These are phyloP conservation scores for Drosophila prolongata DNA, from an alignment of 2,888 invertebrate species.

Conservation along the genomic window DNA sequence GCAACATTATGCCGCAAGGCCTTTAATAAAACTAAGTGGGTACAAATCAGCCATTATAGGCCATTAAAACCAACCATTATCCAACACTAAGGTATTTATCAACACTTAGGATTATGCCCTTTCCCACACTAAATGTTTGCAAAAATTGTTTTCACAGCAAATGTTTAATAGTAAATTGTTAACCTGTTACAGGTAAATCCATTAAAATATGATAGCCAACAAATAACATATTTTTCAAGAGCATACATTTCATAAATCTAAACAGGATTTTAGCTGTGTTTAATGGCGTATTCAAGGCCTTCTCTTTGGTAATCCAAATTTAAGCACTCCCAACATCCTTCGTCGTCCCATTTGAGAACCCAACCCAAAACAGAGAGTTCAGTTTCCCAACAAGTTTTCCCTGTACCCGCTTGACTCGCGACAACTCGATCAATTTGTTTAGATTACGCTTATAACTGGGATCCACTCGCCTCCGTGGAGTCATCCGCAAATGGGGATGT, in stretches of 20 bases:
- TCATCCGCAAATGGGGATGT: constrained; percentile 1
- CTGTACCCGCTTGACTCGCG: constrained; percentile 32
- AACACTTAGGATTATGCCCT: background rate
- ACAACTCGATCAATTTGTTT: constrained; percentile 72
- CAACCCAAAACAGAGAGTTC: background rate
- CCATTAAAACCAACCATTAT: background rate
- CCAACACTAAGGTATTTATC: background rate
- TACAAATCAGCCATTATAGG: constrained; percentile 9
- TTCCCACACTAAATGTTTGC: background rate
- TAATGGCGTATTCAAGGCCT: background rate
- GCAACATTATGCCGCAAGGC: background rate
- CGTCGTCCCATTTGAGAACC: background rate
- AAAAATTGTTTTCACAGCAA: background rate
- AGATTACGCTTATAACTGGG: constrained; percentile 41
- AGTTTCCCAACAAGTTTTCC: constrained; percentile 12
- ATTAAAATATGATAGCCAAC: too few species aligned
- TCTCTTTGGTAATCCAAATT: background rate
- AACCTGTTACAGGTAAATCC: too few species aligned
- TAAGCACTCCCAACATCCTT: background rate
- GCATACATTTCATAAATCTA: too few species aligned
- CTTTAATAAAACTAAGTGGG: constrained; percentile 10
- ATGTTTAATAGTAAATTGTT: too few species aligned
- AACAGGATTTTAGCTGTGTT: background rate
- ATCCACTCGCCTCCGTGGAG: background rate
- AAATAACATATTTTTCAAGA: too few species aligned